phyloP scores from a whole-genome alignment of 1,140 invertebrate genomes.

The Brevipalpus yothersi region DNA sequence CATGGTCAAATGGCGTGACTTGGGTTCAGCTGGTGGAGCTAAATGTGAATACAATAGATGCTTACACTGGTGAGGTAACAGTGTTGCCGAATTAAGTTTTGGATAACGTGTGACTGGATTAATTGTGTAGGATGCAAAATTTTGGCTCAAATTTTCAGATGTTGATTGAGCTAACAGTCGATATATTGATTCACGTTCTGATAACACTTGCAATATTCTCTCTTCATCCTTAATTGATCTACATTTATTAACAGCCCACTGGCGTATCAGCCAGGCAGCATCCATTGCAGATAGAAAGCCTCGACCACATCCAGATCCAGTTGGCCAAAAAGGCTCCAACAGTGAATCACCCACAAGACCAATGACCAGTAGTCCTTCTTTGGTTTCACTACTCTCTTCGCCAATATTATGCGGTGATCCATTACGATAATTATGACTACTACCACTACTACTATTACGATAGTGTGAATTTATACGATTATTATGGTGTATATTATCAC shows the following conservation, averaged over 20 bases:
- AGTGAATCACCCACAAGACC: conserved; percentile 9
- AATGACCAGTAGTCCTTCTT: conserved; percentile 1
- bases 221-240: neutral
- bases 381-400: neutral
- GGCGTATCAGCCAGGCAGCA: conserved; percentile 76
- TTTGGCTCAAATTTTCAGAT: conserved; percentile 75
- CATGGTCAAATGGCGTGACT: conserved; percentile 2
- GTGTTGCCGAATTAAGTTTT: conserved; percentile 27
- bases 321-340: conserved; percentile 59
- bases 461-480: neutral
- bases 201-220: conserved; percentile 33
- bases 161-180: conserved; percentile 73
- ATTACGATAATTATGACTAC: neutral
- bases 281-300: conserved; percentile 89
- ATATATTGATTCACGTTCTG: conserved; percentile 85
- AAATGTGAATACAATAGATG: conserved; percentile 13
- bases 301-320: conserved; percentile 83
- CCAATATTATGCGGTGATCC: neutral
- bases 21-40: conserved; percentile 15
- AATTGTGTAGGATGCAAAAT: conserved; percentile 59
- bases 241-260: conserved; percentile 35
- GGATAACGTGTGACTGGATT: conserved; percentile 47
- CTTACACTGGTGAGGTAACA: conserved; percentile 38
- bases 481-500: neutral
- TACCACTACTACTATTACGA: too few relatives aligned